These are phyloP conservation scores for Trissolcus basalis DNA, from an alignment of 1,140 invertebrate species.

Conservation along the genomic window DNA sequence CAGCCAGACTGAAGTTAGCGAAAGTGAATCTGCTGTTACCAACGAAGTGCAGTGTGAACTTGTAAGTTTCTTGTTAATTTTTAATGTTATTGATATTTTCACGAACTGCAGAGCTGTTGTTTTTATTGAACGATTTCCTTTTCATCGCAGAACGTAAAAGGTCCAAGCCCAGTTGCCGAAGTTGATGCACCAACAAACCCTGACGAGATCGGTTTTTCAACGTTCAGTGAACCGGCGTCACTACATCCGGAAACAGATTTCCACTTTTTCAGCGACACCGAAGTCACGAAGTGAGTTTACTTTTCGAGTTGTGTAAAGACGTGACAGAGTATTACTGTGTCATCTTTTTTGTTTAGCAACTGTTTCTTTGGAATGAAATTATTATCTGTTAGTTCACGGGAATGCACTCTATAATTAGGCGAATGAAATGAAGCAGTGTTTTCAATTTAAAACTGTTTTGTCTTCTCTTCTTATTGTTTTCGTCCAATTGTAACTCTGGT, in stretches of 20 bases:
- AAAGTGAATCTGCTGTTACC: conserved; percentile 54
- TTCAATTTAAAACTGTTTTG: no score
- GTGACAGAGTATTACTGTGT: not conserved
- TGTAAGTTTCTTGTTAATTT: no score
- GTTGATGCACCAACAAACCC: conserved; percentile 51
- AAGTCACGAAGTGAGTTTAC: conserved; percentile 83
- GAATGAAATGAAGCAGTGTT: not conserved
- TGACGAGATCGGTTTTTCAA: conserved; percentile 29
- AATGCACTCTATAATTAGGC: conserved; percentile 17
- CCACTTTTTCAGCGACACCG: conserved; percentile 95
- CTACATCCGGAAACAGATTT: conserved; percentile 79
- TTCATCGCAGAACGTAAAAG: conserved; percentile 64
- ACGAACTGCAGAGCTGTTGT: no score
- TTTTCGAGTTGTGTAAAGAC: not conserved
- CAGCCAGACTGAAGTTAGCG: conserved; percentile 71
- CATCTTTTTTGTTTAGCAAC: not conserved
- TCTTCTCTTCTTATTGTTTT: no score
- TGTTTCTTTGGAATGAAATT: conserved; percentile 5
- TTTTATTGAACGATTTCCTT: no score
- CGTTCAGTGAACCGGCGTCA: conserved; percentile 29
- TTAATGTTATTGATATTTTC: no score
- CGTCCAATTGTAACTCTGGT: no score
- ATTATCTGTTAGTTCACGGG: conserved; percentile 19
- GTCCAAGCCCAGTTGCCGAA: conserved; percentile 62
- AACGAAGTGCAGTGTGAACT: conserved; percentile 62